These are phyloP conservation scores for Polia nebulosa DNA, from an alignment of 2,888 invertebrate genomes.

Conservation along the genomic window DNA sequence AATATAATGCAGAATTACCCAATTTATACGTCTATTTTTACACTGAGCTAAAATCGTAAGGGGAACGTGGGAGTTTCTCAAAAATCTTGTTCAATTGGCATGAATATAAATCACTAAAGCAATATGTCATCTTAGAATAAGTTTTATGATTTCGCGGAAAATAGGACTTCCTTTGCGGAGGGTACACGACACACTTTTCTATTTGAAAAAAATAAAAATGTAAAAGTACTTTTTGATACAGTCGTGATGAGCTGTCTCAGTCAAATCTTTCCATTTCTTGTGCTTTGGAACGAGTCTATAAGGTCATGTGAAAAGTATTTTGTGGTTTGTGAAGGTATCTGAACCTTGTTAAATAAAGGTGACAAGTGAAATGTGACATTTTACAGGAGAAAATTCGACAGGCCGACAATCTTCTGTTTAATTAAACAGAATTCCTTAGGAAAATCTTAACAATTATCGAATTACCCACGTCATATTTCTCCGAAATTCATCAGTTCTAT, in stretches of 20 bases:
- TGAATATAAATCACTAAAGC: constrained; percentile 39
- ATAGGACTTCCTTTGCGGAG: constrained; percentile 6
- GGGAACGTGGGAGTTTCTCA: constrained; percentile 35
- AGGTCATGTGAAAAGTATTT: too few relatives aligned
- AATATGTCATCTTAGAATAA: constrained; percentile 26
- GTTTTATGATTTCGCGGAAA: constrained; percentile 28
- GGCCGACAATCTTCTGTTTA: too few relatives aligned
- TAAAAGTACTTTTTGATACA: not conserved
- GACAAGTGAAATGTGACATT: too few relatives aligned
- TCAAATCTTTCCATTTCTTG: too few relatives aligned
- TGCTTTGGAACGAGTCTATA: too few relatives aligned
- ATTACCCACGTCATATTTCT: too few relatives aligned
- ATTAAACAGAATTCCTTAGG: too few relatives aligned
- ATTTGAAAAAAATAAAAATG: not conserved
- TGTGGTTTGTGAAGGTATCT: too few relatives aligned
- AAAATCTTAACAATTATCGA: too few relatives aligned
- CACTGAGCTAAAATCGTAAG: constrained; percentile 23
- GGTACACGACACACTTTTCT: not conserved
- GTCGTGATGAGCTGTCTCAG: not conserved
- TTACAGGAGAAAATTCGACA: too few relatives aligned
- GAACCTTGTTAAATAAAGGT: too few relatives aligned
- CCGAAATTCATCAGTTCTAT: too few relatives aligned
- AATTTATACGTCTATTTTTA: constrained; percentile 43
- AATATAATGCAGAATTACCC: constrained; percentile 39
- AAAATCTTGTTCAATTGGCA: constrained; percentile 44